These are phyloP conservation scores for Papilio polytes DNA, from an alignment of 1,140 invertebrate genomes.

Conservation along the genomic window DNA sequence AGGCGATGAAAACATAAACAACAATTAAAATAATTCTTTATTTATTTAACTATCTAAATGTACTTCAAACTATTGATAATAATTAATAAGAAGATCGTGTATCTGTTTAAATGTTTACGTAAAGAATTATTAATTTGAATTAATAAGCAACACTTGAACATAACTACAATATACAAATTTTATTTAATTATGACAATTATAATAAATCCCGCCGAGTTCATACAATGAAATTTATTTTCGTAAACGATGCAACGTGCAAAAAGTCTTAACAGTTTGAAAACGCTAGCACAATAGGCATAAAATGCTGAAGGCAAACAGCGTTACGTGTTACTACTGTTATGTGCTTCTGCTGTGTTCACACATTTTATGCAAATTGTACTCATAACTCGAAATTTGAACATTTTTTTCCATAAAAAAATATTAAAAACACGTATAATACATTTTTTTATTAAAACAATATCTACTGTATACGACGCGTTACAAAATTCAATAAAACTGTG, in stretches of 20 bases:
- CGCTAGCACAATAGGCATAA: constrained; percentile 24
- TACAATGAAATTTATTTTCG: constrained; percentile 17
- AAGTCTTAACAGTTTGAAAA: constrained; percentile 21
- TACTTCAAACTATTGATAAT: no score
- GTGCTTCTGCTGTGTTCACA: constrained; percentile 9
- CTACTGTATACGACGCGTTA: not conserved
- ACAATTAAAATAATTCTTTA: no score
- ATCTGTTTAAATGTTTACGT: no score
- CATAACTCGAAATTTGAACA: not conserved
- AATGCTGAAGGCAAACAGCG: constrained; percentile 6
- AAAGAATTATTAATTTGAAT: no score
- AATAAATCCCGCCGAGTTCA: not conserved
- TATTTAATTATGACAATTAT: no score
- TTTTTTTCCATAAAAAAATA: not conserved
- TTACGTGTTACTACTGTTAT: constrained; percentile 18
- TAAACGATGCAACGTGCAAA: constrained; percentile 19
- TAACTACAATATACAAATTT: no score
- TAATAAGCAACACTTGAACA: no score
- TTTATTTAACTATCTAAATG: no score
- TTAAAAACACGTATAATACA: not conserved
- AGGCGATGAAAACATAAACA: no score
- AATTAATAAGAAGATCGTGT: no score
- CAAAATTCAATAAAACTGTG: not conserved
- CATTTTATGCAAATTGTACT: constrained; percentile 1
- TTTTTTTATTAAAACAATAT: not conserved